Evolutionary conservation across 2,113 vertebrate genomes (phyloP), one percentile per base, ranked within the genome.

Genomic region (Myotis lucifugus): DNA sequence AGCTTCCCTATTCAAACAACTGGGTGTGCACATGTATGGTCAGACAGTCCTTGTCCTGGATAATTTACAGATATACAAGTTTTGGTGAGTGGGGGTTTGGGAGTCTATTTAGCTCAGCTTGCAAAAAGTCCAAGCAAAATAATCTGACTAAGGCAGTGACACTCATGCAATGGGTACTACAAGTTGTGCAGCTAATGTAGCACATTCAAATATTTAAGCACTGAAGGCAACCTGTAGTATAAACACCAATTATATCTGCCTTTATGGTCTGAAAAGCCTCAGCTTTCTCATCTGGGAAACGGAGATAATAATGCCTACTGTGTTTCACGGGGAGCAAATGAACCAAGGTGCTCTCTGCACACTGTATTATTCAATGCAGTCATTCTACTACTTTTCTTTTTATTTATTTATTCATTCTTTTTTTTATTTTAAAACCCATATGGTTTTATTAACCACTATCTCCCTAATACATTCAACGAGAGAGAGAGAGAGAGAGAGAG

Each of bases 121-220:
- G 64, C 54, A 96, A 77, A 67, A 86, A 86, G n/a, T 73, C 37
- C 54, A 95, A 90, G 85, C 52, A 83, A 90, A 92, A 90, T 67
- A 89, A 88, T 21, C 59, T 9, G 92, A 61, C 8, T 54, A 7
- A 48, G 50, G 37, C 25, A 34, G 56, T 74, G 66, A 74, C 72
- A 64, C 11, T 6, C 9, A 6, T 72, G 50, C 67, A 89, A 40
- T 85, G 72, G 70, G 18, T 46, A 84, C 25, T 54, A 88, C 12
- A 79, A 72, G 37, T 12, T 91, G 70, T 73, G 10, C 25, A 90
- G 82, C 21, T 66, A 46, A 79, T 13, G 14, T 7, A 88, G 37
- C 6, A 50, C 15, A 66, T 67, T 76, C 34, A 90, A 32, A 46
- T 95, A 70, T 37, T 74, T 54, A 70, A 52, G 56, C 19, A 61